Evolutionary conservation across 2,113 vertebrate genomes (phyloP), one percentile per base, ranked within the genome.

Genomic region (Eclectus roratus): DNA sequence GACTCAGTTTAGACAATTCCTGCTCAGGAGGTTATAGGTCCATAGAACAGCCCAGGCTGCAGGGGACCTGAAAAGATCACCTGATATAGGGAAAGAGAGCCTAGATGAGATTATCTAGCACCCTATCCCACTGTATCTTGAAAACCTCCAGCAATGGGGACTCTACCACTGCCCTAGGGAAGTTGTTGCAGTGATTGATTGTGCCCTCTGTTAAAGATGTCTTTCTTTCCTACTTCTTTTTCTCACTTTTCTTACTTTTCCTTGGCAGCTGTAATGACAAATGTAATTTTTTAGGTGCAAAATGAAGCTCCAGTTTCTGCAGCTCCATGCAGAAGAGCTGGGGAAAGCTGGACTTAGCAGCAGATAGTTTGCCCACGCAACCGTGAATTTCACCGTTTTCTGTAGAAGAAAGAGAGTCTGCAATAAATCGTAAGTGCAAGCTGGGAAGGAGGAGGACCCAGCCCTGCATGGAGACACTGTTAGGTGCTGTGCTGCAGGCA

Each of bases 341-440:
- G 46, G 29, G 23, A 41, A 39, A 52, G 21, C 28, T 53, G 90
- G 79, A 28, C n/a, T 66, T 60, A 33, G 56, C 28, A 39, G 71
- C 64, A 52, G 50, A 52, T n/a, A 10, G 5, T 71, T 71, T 56
- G 47, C 43, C 43, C 2, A 8, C 2, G 3, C 31, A 24, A 28
- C 44, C 37, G 3, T 17, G 52, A 23, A 39, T 49, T 44, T 65
- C 33, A 15, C 58, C 4, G 33, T 11, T 43, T 28, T 33, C 49
- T 52, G 66, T 25, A 33, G n/a, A 17, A 12, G 49, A 35, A n/a
- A 20, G 58, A 3, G 0, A 3, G 0, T 7, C 63, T 53, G 28
- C 37, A 60, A 44, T 46, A 52, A 76, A 39, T n/a, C 23, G 7
- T 10, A 44, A 37, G 28, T 28, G 13, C 37, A 28, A 41, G 35